phyloP scores from a whole-genome alignment of 2,888 invertebrate genomes.

The Stenchaetothrips biformis region DNA sequence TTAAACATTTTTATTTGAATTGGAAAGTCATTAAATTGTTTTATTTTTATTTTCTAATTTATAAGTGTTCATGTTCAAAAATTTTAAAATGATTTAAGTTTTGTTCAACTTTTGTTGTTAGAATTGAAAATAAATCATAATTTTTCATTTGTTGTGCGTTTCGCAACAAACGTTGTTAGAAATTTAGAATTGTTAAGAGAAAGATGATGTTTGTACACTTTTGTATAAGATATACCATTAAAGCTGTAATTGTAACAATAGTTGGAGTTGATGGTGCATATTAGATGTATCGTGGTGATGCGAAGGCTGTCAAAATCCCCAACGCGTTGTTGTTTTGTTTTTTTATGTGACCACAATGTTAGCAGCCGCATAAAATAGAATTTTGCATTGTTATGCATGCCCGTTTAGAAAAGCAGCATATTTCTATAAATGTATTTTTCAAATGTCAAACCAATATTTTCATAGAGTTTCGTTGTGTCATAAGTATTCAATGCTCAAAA shows the following conservation, averaged over 20 bases:
- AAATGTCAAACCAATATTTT: slow-evolving; percentile 21
- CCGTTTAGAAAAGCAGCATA: background rate
- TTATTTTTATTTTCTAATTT: background rate
- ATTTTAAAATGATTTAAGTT: slow-evolving; percentile 1
- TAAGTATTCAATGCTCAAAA: slow-evolving; percentile 25
- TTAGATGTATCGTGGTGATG: slow-evolving; percentile 21
- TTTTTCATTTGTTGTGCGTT: slow-evolving; percentile 21
- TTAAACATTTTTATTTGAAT: background rate
- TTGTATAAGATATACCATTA: slow-evolving; percentile 22
- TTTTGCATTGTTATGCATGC: background rate
- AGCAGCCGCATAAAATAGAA: slow-evolving; percentile 1
- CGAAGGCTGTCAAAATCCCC: slow-evolving; percentile 14
- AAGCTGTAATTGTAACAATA: slow-evolving; percentile 8
- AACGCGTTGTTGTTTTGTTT: background rate
- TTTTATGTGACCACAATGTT: background rate
- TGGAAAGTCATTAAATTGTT: background rate
- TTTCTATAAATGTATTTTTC: slow-evolving; percentile 25
- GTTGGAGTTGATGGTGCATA: slow-evolving; percentile 21
- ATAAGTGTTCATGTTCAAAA: background rate
- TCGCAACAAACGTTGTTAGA: slow-evolving; percentile 17
- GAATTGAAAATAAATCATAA: background rate
- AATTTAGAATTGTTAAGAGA: slow-evolving; percentile 25
- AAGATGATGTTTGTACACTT: slow-evolving; percentile 25
- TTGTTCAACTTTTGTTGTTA: background rate
- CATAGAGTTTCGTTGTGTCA: slow-evolving; percentile 21